Evolutionary conservation across 2,888 invertebrate genomes (phyloP), one percentile per base, ranked within the genome.

Genomic region (Tricholauxania praeusta): DNA sequence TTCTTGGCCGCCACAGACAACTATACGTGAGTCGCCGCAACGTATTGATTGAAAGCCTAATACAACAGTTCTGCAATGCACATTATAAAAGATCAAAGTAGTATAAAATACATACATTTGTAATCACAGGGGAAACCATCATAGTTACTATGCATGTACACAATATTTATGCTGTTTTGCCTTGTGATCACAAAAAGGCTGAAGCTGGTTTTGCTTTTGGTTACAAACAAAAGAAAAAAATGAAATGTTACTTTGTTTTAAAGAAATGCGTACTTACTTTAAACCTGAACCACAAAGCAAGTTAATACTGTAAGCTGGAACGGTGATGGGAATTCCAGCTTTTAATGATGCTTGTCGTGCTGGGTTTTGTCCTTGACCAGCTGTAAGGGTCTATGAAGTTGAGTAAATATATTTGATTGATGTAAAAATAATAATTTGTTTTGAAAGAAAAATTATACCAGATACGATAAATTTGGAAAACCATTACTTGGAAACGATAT

Each of bases 251-350:
- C 10, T 39, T 39, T 8, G 39, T 3, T 39, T 39, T 8, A 1
- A 39, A 39, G 2, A 39, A 39, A 39, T 39, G 12, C 17, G 47
- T 75, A 86, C 88, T 84, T 87, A 93, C 93, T 93, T 93, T 51
- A 95, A 86, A 10, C 95, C 95, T 69, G 94, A 95, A 51, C 94
- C 95, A 87, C 95, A 96, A 3, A 95, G 86, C 93, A 94, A 92
- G 83, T 94, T 95, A 39, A 95, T 85, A 32, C 89, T 87, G 83
- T 90, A 92, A 19, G 95, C 93, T 57, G 95, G 93, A 28, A 92
- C 91, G 68, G 89, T 84, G 78, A 89, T 84, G 39, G 95, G 93
- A 73, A 95, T 82, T 14, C 93, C 93, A 47, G 94, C 95, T 79
- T 90, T 90, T 2, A 94, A 83, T 3, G 94, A 88, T 48, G 95